Base-by-base conservation (phyloP, 1,140 invertebrate species). In the Drosophila trapezifrons region DNA sequence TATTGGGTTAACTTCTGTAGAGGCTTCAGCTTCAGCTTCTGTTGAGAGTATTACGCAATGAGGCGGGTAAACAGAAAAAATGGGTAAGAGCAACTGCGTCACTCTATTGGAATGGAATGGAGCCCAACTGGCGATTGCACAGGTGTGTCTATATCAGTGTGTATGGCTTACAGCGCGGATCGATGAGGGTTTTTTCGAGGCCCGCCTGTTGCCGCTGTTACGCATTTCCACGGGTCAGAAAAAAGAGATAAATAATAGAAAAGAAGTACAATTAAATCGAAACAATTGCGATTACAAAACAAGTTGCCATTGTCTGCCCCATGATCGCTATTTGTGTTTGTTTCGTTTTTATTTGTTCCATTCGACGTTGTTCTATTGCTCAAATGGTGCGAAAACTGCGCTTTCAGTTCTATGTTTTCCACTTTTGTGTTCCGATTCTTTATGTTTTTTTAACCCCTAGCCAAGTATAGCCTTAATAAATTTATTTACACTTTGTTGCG, bases 401-500 rank as follows among this genome's bases (percentile, higher is more conserved):
- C 84, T 79, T 81, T 79, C 65, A 60, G 58, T 70, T 62, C 62
- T 51, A 56, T 69, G 80, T 76, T 62, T 52, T 59, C 47, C 45
- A 25, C 27, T 42, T 69, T 69, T 69, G 64, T 66, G 35, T 42
- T 49, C 45, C 32, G 37, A 32, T 66, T 65, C 49, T 71, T 70
- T 69, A 64, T 47, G 58, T 32, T 37, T 25, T 74, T 71, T 49
- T 63, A 57, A 56, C 55, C 64, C 65, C 66, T 52, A 47, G 42
- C 46, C 46, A 45, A 51, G 66, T 47, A 71, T 71, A 40, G 69
- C 49, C 86, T 89, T 87, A 87, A 87, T 87, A 79, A 70, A 80
- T 83, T 87, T 89, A 87, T 83, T 87, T 87, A 89, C 84, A 87
- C 84, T 83, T 89, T 87, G 80, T 77, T 87, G 83, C 79, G 59